Evolutionary conservation across 2,797 vertebrate genomes (phyloP).

Genomic region (Ibycter americanus): DNA sequence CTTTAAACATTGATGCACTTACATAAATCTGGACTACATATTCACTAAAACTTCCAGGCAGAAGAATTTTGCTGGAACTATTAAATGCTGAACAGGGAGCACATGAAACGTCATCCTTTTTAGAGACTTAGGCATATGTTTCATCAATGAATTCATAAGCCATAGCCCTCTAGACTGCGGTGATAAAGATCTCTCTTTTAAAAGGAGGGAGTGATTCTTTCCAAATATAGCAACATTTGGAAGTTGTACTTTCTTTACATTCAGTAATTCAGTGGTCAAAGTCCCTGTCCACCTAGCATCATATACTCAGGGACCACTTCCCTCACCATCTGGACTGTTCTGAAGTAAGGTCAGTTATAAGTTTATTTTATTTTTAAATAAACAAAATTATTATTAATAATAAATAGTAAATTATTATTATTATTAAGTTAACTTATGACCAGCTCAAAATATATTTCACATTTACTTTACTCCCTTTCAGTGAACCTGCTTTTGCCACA

Average conservation of each 20-base stretch:
- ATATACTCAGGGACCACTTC: background rate
- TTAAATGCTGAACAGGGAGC: background rate
- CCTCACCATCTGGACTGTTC: background rate
- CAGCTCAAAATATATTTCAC: background rate
- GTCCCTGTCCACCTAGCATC: background rate
- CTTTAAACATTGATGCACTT: background rate
- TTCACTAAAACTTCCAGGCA: background rate
- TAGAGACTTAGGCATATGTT: background rate
- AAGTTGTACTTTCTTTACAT: background rate
- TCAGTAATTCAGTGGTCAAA: background rate
- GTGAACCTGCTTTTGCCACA: background rate
- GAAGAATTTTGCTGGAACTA: background rate
- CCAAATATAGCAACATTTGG: background rate
- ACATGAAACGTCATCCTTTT: background rate
- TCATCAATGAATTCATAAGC: background rate
- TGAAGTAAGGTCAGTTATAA: background rate
- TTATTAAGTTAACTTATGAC: background rate
- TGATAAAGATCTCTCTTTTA: background rate
- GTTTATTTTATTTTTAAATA: background rate
- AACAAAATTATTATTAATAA: background rate
- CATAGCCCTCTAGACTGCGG: background rate
- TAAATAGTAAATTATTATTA: no score
- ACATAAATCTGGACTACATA: accelerated
- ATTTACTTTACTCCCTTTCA: background rate
- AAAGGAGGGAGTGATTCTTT: background rate